Base-by-base conservation (phyloP, 2,888 invertebrate genomes). In the Oscheius sp. region DNA sequence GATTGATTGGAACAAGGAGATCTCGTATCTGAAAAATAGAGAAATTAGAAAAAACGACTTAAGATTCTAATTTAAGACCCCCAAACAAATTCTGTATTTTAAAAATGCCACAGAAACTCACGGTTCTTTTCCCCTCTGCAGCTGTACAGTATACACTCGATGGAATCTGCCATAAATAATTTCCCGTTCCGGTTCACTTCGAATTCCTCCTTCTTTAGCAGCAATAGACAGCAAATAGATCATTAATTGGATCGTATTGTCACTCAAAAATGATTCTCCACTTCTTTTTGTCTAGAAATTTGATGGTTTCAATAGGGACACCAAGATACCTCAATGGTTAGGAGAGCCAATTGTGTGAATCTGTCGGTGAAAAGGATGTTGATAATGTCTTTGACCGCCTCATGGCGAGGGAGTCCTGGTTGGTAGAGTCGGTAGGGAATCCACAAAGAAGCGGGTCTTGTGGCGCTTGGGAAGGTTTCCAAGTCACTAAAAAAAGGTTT, bases 151-250 rank as follows among this genome's bases (percentile, higher is more conserved):
- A 21, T 61, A 61, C 7, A 61, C 13, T 43, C 21, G 13, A 43
- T 41, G n/a, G 21, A 61, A 61, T 43, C 45, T 13, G 1, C 13
- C 45, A 21, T 61, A 61, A 43, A 35, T 59, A 5, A n/a, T n/a
- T 29, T 18, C n/a, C 21, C 59, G 13, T 18, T 61, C 43, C 6
- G 61, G 25, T 13, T 16, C 35, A 9, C 21, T n/a, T 29, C 21
- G 13, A 35, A n/a, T 7, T 18, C 43, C n/a, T 41, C 43, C 61
- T 21, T 61, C 43, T n/a, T 58, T 59, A 9, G 79, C 79, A 6
- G 74, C 66, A 9, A 84, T 41, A 1, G 83, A 76, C 21, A 86
- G 61, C 56, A 86, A 61, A 61, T 83, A 86, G 16, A 86, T 73
- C 9, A 82, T 76, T 59, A 85, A 69, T 66, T 86, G 85, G 3